Conservation (phyloP, 2,797 vertebrate genomes). For the Aselliscus stoliczkanus region DNA sequence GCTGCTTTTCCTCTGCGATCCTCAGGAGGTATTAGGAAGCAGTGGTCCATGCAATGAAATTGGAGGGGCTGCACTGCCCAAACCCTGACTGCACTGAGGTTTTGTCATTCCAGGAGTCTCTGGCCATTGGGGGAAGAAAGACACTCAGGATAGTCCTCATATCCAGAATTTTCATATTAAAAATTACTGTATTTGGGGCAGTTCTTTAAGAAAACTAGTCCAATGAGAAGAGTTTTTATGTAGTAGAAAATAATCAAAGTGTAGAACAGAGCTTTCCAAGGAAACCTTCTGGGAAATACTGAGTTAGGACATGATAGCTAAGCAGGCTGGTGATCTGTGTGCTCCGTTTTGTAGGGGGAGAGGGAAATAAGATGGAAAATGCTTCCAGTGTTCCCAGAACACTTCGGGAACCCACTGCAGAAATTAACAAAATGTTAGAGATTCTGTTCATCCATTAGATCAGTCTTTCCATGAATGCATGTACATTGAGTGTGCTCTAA, state of each 20-base stretch:
- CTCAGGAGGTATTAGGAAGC: neutral
- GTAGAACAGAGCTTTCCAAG: neutral
- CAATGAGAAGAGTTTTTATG: neutral
- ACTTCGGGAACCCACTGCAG: neutral
- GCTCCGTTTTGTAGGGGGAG: too few species aligned
- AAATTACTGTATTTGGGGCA: neutral
- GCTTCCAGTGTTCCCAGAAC: neutral
- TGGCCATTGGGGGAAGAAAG: too few species aligned
- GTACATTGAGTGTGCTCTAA: neutral
- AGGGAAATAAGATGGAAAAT: neutral
- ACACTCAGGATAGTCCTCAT: neutral
- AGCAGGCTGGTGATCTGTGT: neutral
- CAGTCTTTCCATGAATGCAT: neutral
- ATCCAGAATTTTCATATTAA: neutral
- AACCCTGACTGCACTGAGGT: accelerated
- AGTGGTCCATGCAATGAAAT: accelerated
- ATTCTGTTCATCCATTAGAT: too few species aligned
- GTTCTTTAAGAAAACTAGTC: neutral
- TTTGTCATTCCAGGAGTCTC: too few species aligned
- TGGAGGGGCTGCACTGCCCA: accelerated
- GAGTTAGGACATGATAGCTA: neutral
- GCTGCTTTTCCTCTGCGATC: neutral
- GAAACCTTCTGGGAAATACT: neutral
- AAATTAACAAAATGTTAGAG: neutral
- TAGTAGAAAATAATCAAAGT: neutral